These are phyloP conservation scores for Ecdyonurus torrentis DNA, from an alignment of 2,888 invertebrate species.

Conservation along the genomic window DNA sequence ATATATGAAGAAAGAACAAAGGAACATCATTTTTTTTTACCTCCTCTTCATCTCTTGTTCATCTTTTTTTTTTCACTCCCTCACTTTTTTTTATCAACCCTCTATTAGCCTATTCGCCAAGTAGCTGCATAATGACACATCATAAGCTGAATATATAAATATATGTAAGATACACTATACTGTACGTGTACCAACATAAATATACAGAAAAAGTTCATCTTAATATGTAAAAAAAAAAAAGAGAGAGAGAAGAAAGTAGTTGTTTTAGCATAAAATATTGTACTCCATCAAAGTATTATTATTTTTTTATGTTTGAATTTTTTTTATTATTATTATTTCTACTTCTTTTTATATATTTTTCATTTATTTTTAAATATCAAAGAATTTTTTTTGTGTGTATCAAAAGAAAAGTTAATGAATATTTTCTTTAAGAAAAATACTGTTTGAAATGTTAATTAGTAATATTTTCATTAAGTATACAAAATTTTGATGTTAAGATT, in stretches of 20 bases:
- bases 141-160: background rate
- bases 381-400: background rate
- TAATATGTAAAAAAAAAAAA: too few species aligned
- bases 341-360: background rate
- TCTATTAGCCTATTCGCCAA: conserved; percentile 4
- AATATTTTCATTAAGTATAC: too few species aligned
- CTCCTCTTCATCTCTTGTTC: background rate
- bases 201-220: too few species aligned
- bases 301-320: too few species aligned
- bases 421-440: too few species aligned
- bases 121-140: background rate
- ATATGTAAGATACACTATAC: too few species aligned
- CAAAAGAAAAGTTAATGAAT: background rate
- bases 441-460: too few species aligned
- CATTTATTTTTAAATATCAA: background rate
- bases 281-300: too few species aligned
- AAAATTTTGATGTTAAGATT: too few species aligned
- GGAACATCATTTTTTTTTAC: background rate
- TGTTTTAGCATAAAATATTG: too few species aligned
- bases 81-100: background rate
- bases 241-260: too few species aligned
- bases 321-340: background rate
- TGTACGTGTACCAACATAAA: too few species aligned
- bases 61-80: background rate
- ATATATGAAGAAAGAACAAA: background rate